These are phyloP conservation scores for Theocolax elegans DNA, from an alignment of 1,140 invertebrate genomes.

Conservation along the genomic window DNA sequence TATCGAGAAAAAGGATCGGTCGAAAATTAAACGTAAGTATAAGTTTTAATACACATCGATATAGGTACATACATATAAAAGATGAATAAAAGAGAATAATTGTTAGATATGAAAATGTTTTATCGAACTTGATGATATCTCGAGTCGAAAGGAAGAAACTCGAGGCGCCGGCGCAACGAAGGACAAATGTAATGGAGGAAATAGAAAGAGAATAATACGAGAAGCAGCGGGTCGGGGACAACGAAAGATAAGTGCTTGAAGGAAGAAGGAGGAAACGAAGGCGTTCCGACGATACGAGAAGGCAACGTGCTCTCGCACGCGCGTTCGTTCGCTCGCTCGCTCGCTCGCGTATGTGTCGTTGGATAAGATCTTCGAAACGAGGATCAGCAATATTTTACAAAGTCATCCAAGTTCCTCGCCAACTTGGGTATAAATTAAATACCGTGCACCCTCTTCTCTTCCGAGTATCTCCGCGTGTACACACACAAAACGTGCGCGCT, in stretches of 20 bases:
- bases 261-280: slow-evolving; percentile 47
- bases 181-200: neutral
- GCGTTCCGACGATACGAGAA: slow-evolving; percentile 52
- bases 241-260: slow-evolving; percentile 35
- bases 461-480: neutral
- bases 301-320: neutral
- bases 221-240: slow-evolving; percentile 1
- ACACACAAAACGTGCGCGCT: neutral
- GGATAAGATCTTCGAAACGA: slow-evolving; percentile 58
- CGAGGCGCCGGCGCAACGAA: slow-evolving; percentile 1
- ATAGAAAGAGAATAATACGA: neutral
- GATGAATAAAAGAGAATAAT: too few relatives aligned
- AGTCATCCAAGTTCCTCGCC: slow-evolving; percentile 63
- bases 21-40: too few relatives aligned
- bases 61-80: too few relatives aligned
- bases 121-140: slow-evolving; percentile 1
- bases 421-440: slow-evolving; percentile 62
- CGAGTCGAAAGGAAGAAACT: neutral
- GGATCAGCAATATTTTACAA: slow-evolving; percentile 63
- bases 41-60: too few relatives aligned
- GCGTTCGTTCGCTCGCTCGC: too few relatives aligned
- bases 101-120: neutral
- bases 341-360: slow-evolving; percentile 39
- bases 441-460: slow-evolving; percentile 13
- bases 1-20: too few relatives aligned